Base-by-base conservation (phyloP, 2,113 vertebrate genomes). In the Phylloscopus trochilus region DNA sequence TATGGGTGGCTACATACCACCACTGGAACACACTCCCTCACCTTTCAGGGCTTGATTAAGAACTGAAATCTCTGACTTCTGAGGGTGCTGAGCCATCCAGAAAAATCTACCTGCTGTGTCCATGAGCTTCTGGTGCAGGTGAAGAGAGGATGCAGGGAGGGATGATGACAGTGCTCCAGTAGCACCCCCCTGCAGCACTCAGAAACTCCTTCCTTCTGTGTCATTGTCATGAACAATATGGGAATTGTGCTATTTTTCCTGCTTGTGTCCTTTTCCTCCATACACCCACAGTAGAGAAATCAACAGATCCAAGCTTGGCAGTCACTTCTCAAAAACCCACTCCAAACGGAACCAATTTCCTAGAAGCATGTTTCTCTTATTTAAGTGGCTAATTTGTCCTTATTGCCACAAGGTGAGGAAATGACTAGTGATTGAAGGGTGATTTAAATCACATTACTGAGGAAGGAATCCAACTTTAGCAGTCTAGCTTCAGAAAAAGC, bases 1-100 rank as follows among this genome's bases (percentile, higher is more conserved):
- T 13, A 20, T 0, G 0, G 14, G 31, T 35, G 23, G 23, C 41
- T 56, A n/a, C 5, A 1, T 30, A 17, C 26, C 1, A 0, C 23
- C 39, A 63, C 10, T 3, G 7, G 3, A 4, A 22, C 26, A 51
- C 33, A 20, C 3, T 43, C 11, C 33, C 14, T 18, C 3, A 8
- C 11, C 41, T 30, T 83, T 39, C 6, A 2, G 15, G 35, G 14
- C 46, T 55, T 56, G 17, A 69, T 81, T 66, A 62, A 62, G 16
- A 41, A 35, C 46, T 55, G 43, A 76, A 53, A 53, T 17, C 27
- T 46, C 15, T 21, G 44, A 33, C 18, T 55, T 44, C 15, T 23
- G 16, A 51, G 35, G 5, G 8, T 14, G 2, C 23, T 47, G 35
- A 26, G 49, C 39, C 62, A 33, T 7, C 46, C 46, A 68, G 44